These are phyloP conservation scores for Microplitis deprimator DNA, from an alignment of 2,888 invertebrate species.

Conservation along the genomic window DNA sequence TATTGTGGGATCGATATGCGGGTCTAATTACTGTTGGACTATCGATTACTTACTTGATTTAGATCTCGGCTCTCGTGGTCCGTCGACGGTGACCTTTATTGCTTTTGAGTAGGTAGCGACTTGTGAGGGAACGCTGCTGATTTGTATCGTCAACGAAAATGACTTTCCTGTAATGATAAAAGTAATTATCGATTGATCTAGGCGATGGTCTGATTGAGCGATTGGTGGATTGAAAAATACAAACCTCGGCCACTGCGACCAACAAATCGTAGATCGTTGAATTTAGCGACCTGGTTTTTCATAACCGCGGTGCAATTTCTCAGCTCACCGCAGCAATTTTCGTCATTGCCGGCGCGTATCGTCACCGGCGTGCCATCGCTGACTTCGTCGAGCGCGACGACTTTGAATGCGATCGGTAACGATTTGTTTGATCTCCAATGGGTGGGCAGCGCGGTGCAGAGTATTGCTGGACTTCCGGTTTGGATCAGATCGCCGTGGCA, in stretches of 20 bases:
- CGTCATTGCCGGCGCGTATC: conserved; percentile 97
- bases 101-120: conserved; percentile 95
- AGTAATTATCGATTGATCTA: not conserved
- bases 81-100: conserved; percentile 99
- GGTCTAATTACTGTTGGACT: not conserved
- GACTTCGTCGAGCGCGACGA: conserved; percentile 93
- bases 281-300: conserved; percentile 98
- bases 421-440: conserved; percentile 99
- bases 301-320: conserved; percentile 94
- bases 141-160: conserved; percentile 95
- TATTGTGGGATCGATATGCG: too few relatives aligned
- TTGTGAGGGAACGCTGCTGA: conserved; percentile 85
- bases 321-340: conserved; percentile 96
- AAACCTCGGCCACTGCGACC: conserved; percentile 95
- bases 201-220: not conserved
- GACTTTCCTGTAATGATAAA: conserved; percentile 81
- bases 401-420: conserved; percentile 95
- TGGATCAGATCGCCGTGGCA: conserved; percentile 94
- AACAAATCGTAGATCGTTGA: conserved; percentile 98
- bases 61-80: conserved; percentile 96
- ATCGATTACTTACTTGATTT: conserved; percentile 88
- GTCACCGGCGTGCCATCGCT: conserved; percentile 95
- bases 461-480: conserved; percentile 95
- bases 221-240: not conserved
- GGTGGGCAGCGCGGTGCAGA: conserved; percentile 93